Conservation (phyloP, 2,888 invertebrate genomes). For the Stenolophus ochropezus region DNA sequence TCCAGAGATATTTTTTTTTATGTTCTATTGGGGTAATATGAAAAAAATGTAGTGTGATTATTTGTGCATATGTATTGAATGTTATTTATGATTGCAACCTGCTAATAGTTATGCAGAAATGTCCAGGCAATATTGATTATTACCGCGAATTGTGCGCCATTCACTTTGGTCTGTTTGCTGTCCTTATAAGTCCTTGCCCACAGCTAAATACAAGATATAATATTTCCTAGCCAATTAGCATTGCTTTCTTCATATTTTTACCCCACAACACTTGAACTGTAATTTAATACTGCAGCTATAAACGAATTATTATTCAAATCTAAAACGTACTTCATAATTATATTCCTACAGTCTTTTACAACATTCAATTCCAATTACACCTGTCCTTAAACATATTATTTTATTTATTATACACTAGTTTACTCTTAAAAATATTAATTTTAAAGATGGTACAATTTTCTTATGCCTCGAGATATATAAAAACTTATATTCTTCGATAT, state of each 20-base stretch:
- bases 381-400: too few species aligned
- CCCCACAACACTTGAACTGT: background rate
- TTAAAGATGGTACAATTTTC: too few species aligned
- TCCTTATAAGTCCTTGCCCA: constrained; percentile 37
- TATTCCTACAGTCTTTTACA: background rate
- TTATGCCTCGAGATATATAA: too few species aligned
- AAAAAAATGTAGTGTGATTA: too few species aligned
- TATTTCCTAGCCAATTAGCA: constrained; percentile 36
- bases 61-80: too few species aligned
- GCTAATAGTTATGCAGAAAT: constrained; percentile 1
- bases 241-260: constrained; percentile 23
- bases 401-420: too few species aligned
- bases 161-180: constrained; percentile 10
- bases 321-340: background rate
- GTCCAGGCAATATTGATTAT: constrained; percentile 1
- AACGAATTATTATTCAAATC: background rate
- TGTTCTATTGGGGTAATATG: too few species aligned
- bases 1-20: too few species aligned
- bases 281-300: background rate
- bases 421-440: too few species aligned
- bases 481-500: too few species aligned
- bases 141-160: constrained; percentile 21
- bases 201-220: constrained; percentile 6
- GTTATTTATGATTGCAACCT: background rate
- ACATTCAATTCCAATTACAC: too few species aligned